These are phyloP conservation scores for Setophaga coronata DNA, from an alignment of 2,113 vertebrate species.

Conservation along the genomic window DNA sequence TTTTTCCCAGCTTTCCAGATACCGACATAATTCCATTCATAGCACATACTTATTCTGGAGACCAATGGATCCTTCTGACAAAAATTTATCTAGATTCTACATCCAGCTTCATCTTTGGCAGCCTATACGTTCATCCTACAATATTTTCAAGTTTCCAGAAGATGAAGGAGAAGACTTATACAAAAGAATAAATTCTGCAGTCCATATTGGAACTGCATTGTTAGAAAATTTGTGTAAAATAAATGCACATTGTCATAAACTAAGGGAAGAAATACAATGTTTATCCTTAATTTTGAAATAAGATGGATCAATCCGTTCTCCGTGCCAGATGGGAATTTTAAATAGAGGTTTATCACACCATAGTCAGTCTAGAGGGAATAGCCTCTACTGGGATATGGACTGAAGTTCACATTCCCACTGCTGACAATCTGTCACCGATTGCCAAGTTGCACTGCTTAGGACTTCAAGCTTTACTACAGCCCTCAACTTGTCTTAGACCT, in stretches of 20 bases:
- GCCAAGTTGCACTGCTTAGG: neutral
- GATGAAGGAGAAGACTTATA: neutral
- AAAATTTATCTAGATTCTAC: neutral
- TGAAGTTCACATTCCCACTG: neutral
- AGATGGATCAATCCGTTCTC: neutral
- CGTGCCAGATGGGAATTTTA: neutral
- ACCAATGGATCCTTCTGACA: neutral
- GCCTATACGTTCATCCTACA: no score
- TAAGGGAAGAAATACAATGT: neutral
- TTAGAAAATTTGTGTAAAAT: neutral
- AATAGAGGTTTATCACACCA: neutral
- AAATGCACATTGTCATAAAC: rapidly evolving
- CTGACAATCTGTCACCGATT: neutral
- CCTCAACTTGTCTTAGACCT: neutral
- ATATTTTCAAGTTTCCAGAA: neutral
- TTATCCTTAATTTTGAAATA: neutral
- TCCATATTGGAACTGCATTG: neutral
- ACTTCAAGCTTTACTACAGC: neutral
- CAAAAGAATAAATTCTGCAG: neutral
- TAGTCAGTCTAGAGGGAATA: neutral
- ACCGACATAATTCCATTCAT: neutral
- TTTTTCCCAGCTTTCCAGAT: neutral
- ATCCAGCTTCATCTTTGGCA: neutral
- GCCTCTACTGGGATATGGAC: rapidly evolving
- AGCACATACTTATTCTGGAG: neutral